Base-by-base conservation (phyloP, 2,888 invertebrate genomes). In the Agrotis clavis region DNA sequence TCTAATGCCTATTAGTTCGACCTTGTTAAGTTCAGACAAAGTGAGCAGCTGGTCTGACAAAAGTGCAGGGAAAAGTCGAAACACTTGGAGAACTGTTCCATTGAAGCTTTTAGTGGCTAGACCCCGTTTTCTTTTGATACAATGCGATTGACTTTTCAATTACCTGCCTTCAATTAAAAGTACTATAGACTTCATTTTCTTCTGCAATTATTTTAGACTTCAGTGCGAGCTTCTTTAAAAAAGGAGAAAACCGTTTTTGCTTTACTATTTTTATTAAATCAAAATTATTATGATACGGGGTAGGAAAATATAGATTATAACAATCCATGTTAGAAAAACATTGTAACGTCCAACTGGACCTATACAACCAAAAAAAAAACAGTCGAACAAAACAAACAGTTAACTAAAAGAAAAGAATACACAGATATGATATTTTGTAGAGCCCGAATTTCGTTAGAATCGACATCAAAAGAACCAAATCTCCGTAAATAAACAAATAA, bases 401-500 rank as follows among this genome's bases (percentile, higher is more conserved):
- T 89, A 89, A 89, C 87, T 90, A 88, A 88, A 89, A 80, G 82
- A 85, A 87, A 87, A 79, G 86, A 84, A 83, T 83, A 89, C 81
- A 88, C 81, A 89, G 88, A 88, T 86, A 92, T 89, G 89, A 87
- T 89, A 90, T 90, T 89, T 92, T 88, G 85, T 90, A 93, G 90
- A 92, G 91, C 87, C 87, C 89, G 89, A 90, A 91, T 90, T 90
- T 89, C 88, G 89, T 92, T 90, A 93, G 92, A 93, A 93, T 91
- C 91, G 91, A 93, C 93, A 93, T 95, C 94, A 95, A 96, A 95
- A 90, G 94, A 92, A 83, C 88, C 92, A 92, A 94, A 94, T 93
- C 93, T 91, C 93, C 93, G 93, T 92, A 93, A 93, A 92, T 93
- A 95, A 95, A 94, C 90, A 94, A 94, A 95, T 93, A 94, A 94